Percentiles rank a stretch among this genome's conserved stretches.
Conservation (phyloP, 2,888 invertebrate species). For the Drosophila pegasa region DNA sequence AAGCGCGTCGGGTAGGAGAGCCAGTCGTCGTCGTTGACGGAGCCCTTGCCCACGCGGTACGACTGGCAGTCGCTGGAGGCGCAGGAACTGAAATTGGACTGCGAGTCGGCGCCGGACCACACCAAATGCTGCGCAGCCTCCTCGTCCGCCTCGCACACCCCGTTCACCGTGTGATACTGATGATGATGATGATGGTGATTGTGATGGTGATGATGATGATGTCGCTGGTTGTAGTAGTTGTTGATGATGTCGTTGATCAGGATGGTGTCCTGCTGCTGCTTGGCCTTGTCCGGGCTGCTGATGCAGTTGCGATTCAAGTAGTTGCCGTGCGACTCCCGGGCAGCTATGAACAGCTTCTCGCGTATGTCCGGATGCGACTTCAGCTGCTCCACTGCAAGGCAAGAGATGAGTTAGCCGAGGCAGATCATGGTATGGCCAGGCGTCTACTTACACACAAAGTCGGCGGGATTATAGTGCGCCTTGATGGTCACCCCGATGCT, state of each 20-base stretch:
- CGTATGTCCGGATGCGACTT: conserved; percentile 89
- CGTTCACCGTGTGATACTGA: conserved; percentile 56
- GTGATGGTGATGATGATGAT: conserved; percentile 44
- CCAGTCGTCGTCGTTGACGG: conserved; percentile 84
- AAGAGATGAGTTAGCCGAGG: neutral
- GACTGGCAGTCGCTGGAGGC: conserved; percentile 86
- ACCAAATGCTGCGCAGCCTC: conserved; percentile 88
- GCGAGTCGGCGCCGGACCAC: conserved; percentile 87
- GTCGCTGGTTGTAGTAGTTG: conserved; percentile 76
- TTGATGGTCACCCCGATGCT: conserved; percentile 89
- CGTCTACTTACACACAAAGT: conserved; percentile 90
- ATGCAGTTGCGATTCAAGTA: conserved; percentile 82
- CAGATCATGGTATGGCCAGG: neutral
- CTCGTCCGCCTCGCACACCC: conserved; percentile 63
- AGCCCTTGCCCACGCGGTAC: conserved; percentile 53
- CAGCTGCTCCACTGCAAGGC: conserved; percentile 89
- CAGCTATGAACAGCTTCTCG: conserved; percentile 89
- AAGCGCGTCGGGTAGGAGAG: conserved; percentile 92
- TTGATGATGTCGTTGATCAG: conserved; percentile 81
- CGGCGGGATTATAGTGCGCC: conserved; percentile 93
- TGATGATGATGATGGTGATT: conserved; percentile 44
- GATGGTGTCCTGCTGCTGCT: conserved; percentile 71
- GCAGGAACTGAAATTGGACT: conserved; percentile 88
- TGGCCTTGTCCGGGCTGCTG: conserved; percentile 44
- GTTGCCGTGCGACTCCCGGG: conserved; percentile 87